A percentile compares a stretch with the other conserved stretches of the same genome.
These are phyloP conservation scores for Actenoides hombroni DNA, from an alignment of 2,113 vertebrate genomes.

Conservation along the genomic window DNA sequence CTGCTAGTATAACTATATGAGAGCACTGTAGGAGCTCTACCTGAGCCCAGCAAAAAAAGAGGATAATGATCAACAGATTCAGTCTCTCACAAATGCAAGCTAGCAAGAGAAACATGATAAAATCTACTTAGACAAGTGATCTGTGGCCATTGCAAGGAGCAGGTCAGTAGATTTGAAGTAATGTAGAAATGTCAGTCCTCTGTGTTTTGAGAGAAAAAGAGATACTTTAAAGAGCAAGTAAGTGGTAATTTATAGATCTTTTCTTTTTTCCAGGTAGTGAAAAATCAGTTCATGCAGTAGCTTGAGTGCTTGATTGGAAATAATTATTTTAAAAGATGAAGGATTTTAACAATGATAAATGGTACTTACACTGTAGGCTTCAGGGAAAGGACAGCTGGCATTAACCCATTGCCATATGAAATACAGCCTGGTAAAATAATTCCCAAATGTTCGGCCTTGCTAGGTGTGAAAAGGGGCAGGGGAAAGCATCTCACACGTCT, in stretches of 20 bases:
- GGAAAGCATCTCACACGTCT: not conserved
- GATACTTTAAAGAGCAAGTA: not conserved
- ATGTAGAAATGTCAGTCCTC: not conserved
- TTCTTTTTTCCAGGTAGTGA: not conserved
- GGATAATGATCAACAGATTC: not conserved
- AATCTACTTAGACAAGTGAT: not conserved
- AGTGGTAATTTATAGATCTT: not conserved
- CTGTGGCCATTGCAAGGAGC: not conserved
- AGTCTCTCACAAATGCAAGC: not conserved
- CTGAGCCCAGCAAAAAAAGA: not conserved
- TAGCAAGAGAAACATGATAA: not conserved
- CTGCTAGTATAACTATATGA: accelerated
- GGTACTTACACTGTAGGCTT: not conserved
- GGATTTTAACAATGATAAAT: not conserved
- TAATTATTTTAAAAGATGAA: not conserved
- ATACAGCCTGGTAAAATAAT: not conserved
- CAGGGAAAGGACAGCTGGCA: not conserved
- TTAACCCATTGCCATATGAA: not conserved
- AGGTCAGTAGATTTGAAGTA: not conserved
- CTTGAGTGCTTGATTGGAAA: not conserved
- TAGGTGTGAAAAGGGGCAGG: not conserved
- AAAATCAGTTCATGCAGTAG: not conserved
- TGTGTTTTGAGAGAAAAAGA: not conserved
- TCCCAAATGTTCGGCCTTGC: not conserved
- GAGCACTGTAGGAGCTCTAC: not conserved